Percentiles rank a stretch among this genome's conserved stretches.
Evolutionary conservation across 2,797 vertebrate species (phyloP).

Genomic region (Enteromius unitaeniatus): DNA sequence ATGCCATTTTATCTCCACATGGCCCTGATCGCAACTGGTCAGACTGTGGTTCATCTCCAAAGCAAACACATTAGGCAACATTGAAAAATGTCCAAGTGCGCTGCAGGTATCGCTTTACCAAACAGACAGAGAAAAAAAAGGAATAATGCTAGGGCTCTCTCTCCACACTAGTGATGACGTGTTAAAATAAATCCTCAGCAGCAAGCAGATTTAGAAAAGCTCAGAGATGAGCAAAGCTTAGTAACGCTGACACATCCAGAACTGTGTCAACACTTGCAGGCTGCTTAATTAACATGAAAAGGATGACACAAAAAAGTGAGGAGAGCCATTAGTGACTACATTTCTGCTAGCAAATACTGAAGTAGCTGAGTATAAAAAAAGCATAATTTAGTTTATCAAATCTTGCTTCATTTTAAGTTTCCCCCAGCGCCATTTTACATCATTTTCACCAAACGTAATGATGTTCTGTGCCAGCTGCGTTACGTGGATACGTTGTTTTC

Average conservation of each 20-base stretch:
- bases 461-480: too few species aligned
- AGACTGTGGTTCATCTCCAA: constrained; percentile 1
- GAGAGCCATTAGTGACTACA: not conserved
- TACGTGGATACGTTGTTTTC: too few species aligned
- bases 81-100: not conserved
- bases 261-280: not conserved
- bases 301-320: not conserved
- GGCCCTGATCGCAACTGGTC: constrained; percentile 27
- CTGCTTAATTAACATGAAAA: constrained; percentile 11
- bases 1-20: constrained; percentile 27
- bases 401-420: too few species aligned
- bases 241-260: constrained; percentile 19
- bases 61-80: constrained; percentile 41
- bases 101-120: constrained; percentile 24
- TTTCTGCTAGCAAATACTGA: not conserved
- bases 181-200: not conserved
- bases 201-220: not conserved
- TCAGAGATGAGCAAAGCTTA: constrained; percentile 35
- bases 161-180: not conserved
- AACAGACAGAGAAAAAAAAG: constrained; percentile 10
- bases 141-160: not conserved
- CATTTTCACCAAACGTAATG: too few species aligned
- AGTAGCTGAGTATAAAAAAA: not conserved
- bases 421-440: too few species aligned
- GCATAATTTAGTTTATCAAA: not conserved